Percentiles rank a stretch among this genome's conserved stretches.
These are phyloP conservation scores for Oreochromis niloticus DNA, from an alignment of 2,113 vertebrate genomes.

Conservation along the genomic window DNA sequence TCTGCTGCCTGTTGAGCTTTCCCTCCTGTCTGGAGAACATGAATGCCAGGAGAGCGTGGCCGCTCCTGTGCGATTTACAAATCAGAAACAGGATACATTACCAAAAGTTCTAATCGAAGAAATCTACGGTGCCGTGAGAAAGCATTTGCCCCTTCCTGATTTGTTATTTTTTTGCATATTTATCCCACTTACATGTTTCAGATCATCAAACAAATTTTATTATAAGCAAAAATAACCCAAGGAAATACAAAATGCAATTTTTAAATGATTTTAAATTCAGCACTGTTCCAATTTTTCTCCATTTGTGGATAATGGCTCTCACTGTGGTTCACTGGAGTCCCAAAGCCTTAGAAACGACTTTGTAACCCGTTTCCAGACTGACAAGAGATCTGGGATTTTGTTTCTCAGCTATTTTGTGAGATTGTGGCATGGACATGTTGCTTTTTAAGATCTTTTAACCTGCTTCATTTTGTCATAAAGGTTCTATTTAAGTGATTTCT, in stretches of 20 bases:
- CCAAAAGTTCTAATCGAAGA: background rate
- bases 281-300: background rate
- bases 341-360: background rate
- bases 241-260: background rate
- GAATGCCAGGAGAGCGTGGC: slow-evolving; percentile 94
- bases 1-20: slow-evolving; percentile 96
- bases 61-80: slow-evolving; percentile 75
- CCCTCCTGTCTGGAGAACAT: slow-evolving; percentile 97
- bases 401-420: background rate
- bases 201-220: background rate
- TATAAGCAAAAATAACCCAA: background rate
- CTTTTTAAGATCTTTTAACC: background rate
- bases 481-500: background rate
- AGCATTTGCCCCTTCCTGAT: background rate
- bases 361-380: background rate
- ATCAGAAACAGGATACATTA: background rate
- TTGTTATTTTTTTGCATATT: background rate
- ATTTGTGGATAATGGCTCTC: background rate
- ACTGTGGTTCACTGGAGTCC: background rate
- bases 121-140: background rate
- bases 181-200: background rate
- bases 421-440: background rate
- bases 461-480: background rate
- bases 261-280: background rate
- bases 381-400: background rate